These are phyloP conservation scores for Onychomys leucogaster DNA, from an alignment of 2,797 vertebrate genomes.

Conservation along the genomic window DNA sequence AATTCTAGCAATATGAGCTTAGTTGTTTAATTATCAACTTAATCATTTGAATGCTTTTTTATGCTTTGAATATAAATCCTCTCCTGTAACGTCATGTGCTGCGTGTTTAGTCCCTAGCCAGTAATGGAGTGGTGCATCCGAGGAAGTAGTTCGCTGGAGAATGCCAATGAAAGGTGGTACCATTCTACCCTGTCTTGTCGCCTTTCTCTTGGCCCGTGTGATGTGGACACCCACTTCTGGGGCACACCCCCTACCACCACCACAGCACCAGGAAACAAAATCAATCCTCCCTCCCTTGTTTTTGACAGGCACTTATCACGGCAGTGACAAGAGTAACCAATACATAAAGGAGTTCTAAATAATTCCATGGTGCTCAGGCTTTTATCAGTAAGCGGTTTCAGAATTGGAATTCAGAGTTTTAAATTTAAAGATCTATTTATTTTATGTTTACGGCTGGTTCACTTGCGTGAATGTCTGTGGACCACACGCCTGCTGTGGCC, in stretches of 20 bases:
- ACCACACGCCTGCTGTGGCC: background rate
- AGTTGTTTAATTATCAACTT: conserved; percentile 23
- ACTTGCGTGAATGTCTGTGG: background rate
- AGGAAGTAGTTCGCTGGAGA: background rate
- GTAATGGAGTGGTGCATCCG: no score
- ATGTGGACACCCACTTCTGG: background rate
- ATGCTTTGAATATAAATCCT: background rate
- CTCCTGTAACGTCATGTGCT: background rate
- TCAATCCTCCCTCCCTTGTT: background rate
- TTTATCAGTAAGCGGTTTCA: conserved; percentile 12
- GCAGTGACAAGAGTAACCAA: background rate
- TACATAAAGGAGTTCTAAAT: background rate
- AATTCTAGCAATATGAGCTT: background rate
- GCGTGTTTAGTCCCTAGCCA: background rate
- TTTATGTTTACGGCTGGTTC: background rate
- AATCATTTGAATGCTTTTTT: background rate
- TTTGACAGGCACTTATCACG: background rate
- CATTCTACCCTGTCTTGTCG: background rate
- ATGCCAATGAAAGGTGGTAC: background rate
- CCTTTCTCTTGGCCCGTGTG: background rate
- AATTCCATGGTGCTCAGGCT: background rate
- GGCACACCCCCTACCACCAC: rapidly evolving
- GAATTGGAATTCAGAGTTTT: background rate
- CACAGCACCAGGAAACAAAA: background rate
- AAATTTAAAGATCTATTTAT: background rate